Evolutionary conservation across 2,888 invertebrate genomes (phyloP).

Genomic region (Brachyptera putata): DNA sequence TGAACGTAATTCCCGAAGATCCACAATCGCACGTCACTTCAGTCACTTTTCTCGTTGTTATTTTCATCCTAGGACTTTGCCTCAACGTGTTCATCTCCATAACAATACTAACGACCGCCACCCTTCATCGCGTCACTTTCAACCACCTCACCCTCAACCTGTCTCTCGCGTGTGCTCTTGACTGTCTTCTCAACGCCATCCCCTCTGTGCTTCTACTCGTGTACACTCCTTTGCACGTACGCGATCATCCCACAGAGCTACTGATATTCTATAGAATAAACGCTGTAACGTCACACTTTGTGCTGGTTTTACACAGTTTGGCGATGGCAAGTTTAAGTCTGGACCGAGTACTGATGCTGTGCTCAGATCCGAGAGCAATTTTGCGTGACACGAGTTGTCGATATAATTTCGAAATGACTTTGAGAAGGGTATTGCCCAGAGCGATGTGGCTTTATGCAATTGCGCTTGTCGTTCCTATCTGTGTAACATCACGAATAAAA

Average conservation of each 20-base stretch:
- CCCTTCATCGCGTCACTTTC: conserved; percentile 10
- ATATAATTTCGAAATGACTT: too few species aligned
- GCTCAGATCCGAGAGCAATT: too few species aligned
- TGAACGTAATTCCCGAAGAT: conserved; percentile 15
- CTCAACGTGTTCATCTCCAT: conserved; percentile 23
- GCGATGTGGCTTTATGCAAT: conserved; percentile 22
- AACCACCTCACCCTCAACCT: conserved; percentile 25
- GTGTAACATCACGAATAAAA: conserved; percentile 9
- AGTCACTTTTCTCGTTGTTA: conserved; percentile 23
- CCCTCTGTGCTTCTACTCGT: conserved; percentile 22
- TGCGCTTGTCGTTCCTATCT: conserved; percentile 21
- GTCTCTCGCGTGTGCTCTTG: conserved; percentile 21
- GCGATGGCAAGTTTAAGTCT: too few species aligned
- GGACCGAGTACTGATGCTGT: background rate
- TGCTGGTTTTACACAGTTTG: background rate
- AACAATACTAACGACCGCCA: background rate
- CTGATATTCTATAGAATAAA: conserved; percentile 14
- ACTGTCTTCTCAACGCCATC: conserved; percentile 25
- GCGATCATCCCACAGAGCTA: background rate
- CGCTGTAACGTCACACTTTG: conserved; percentile 20
- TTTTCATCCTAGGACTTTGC: conserved; percentile 22
- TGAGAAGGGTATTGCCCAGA: background rate
- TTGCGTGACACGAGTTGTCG: too few species aligned
- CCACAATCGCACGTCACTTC: conserved; percentile 11
- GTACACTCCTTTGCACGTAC: too few species aligned